Base-by-base conservation (phyloP, 2,797 vertebrate species). In the Ctenochaetus hawaiiensis region DNA sequence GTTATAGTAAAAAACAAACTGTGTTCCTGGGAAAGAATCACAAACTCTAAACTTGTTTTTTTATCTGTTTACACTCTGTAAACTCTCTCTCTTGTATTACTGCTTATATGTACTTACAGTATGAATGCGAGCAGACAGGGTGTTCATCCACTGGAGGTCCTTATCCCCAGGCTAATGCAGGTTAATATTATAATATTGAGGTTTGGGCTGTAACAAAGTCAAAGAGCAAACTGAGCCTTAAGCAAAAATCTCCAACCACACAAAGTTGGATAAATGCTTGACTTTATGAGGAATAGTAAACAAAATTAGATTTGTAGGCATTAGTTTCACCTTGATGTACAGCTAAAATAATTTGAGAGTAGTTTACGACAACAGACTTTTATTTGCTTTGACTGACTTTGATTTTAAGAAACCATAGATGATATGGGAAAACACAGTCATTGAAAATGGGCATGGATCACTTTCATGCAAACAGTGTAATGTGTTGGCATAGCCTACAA, bases 101-200 rank as follows among this genome's bases (percentile, higher is more conserved):
- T 37, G 20, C 73, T 59, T 39, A 67, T 75, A 43, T 74, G 64
- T 73, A 64, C 79, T 82, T 72, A 69, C 16, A 51, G 72, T 65
- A 75, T 56, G 30, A 26, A 70, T 23, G 59, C 59, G 67, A 71
- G 64, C 64, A 80, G 54, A 76, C 61, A 66, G 49, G 49, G 64
- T 75, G 67, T 75, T 78, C 30, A 48, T 78, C 54, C 68, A 60
- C 81, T 54, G 82, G 83, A 83, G 90, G 85, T 86, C 83, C 67
- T 74, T 80, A 63, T 82, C 87, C 86, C 8, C 65, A 9, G 85
- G 85, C 87, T 67, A 74, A 75, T 54, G 65, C 56, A 54, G 74
- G 78, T 80, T 85, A 75, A 81, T 74, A 70, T 80, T 84, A 63
- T 86, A 84, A 88, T 82, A 75, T 76, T 80, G 77, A 87, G 65